These are phyloP conservation scores for Sturnus vulgaris DNA, from an alignment of 2,113 vertebrate species.

Conservation along the genomic window DNA sequence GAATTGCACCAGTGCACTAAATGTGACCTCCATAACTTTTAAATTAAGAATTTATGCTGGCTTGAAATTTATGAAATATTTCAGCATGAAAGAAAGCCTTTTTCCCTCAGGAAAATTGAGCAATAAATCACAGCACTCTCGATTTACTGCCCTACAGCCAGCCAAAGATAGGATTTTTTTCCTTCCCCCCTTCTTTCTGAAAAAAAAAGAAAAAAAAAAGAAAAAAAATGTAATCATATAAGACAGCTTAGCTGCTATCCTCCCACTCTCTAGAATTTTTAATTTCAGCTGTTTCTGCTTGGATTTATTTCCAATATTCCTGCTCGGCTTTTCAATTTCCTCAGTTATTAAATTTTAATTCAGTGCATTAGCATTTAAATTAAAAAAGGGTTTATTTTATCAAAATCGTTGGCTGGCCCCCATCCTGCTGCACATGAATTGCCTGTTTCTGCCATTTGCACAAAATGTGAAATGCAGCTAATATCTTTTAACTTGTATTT, in stretches of 20 bases:
- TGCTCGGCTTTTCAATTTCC: constrained; percentile 99
- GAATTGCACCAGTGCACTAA: constrained; percentile 77
- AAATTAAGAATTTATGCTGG: constrained; percentile 87
- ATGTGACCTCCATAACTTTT: constrained; percentile 85
- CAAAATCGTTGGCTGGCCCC: constrained; percentile 78
- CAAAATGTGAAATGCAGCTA: constrained; percentile 78
- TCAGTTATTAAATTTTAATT: constrained; percentile 99
- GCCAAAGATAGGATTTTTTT: constrained; percentile 86
- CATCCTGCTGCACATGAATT: constrained; percentile 76
- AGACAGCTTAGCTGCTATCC: constrained; percentile 91
- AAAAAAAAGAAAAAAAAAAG: constrained; percentile 85
- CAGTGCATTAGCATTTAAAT: constrained; percentile 99
- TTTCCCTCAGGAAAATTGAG: constrained; percentile 91
- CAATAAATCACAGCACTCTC: constrained; percentile 93
- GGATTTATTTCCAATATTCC: constrained; percentile 99
- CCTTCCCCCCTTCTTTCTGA: constrained; percentile 77
- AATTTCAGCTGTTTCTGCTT: constrained; percentile 99
- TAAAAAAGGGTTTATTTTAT: constrained; percentile 97
- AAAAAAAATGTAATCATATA: constrained; percentile 96
- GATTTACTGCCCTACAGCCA: constrained; percentile 90
- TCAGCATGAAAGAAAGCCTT: constrained; percentile 83
- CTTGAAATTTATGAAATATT: constrained; percentile 94
- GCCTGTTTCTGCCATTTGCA: constrained; percentile 80
- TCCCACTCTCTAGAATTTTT: constrained; percentile 97
- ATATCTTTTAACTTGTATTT: constrained; percentile 79